Evolutionary conservation across 1,140 invertebrate species (phyloP).

Genomic region (Bombus waltoni): DNA sequence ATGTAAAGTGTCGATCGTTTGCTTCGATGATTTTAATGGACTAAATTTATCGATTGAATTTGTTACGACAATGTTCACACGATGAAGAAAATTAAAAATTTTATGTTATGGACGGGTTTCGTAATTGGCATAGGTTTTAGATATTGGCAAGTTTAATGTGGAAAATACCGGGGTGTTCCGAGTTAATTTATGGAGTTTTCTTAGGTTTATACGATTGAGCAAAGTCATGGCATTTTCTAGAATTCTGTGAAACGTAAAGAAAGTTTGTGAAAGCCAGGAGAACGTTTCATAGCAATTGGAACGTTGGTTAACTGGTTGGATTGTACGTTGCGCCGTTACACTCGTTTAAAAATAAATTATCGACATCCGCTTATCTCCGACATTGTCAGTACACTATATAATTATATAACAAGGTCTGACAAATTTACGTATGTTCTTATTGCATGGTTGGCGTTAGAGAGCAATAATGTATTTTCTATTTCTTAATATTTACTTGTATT

Average conservation of each 20-base stretch:
- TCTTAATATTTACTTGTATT: not conserved
- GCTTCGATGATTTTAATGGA: not conserved
- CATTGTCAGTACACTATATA: not conserved
- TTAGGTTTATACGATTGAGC: not conserved
- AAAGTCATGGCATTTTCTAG: not conserved
- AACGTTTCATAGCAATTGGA: not conserved
- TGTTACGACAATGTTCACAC: not conserved
- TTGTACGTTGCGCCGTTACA: not conserved
- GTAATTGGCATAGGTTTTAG: not conserved
- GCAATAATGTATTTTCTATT: not conserved
- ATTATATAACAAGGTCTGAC: slow-evolving; percentile 27
- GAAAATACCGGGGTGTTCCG: not conserved
- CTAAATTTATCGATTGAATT: not conserved
- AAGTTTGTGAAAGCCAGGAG: not conserved
- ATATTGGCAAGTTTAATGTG: not conserved
- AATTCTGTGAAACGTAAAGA: not conserved
- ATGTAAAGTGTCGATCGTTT: not conserved
- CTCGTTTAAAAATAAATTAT: slow-evolving; percentile 45
- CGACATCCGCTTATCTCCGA: slow-evolving; percentile 13
- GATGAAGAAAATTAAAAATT: not conserved
- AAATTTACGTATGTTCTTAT: not conserved
- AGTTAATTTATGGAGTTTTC: not conserved
- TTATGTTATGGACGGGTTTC: not conserved
- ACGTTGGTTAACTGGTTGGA: not conserved
- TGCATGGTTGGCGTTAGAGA: not conserved